Evolutionary conservation across 2,113 vertebrate genomes (phyloP).

Genomic region (Corynorhinus townsendii): DNA sequence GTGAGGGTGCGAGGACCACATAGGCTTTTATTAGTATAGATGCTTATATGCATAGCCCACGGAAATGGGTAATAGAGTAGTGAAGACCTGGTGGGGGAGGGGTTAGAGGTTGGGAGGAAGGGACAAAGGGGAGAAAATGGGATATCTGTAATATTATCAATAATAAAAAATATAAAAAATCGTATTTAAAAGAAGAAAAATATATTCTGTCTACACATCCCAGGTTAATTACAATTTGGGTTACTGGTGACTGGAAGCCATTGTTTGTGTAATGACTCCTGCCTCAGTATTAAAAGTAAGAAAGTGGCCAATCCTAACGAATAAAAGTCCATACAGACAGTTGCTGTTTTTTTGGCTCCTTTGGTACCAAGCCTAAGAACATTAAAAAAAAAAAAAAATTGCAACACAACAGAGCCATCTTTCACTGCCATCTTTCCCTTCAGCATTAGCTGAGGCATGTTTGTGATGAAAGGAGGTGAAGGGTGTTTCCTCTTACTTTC

Average conservation of each 20-base stretch:
- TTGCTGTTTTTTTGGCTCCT: slow-evolving; percentile 25
- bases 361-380: background rate
- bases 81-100: no score
- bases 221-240: background rate
- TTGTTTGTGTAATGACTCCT: background rate
- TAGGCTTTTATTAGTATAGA: no score
- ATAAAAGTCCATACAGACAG: background rate
- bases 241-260: background rate
- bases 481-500: background rate
- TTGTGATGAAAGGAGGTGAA: background rate
- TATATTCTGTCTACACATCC: background rate
- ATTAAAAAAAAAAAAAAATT: background rate
- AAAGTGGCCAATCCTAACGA: slow-evolving; percentile 26
- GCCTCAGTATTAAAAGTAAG: background rate
- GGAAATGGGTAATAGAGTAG: no score
- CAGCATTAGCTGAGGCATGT: background rate
- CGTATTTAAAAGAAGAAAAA: no score
- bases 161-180: no score
- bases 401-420: background rate
- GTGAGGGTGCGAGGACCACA: no score
- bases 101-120: no score
- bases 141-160: no score
- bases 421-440: background rate
- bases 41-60: no score
- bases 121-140: no score